Base-by-base conservation (phyloP, 2,888 invertebrate genomes). In the Dicranocentrus wangi region DNA sequence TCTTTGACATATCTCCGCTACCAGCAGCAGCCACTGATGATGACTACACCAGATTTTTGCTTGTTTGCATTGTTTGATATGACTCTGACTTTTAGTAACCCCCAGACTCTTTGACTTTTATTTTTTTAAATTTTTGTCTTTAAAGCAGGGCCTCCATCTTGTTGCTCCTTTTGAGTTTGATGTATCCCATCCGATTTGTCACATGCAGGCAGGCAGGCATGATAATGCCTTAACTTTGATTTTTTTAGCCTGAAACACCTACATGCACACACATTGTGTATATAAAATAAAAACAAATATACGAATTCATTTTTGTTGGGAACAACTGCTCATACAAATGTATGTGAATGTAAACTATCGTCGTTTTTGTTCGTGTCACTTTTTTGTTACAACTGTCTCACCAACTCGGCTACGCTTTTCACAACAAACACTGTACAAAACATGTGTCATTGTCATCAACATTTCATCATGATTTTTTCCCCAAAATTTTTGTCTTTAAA, bases 351-450 rank as follows among this genome's bases (percentile, higher is more conserved):
- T n/a, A n/a, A n/a, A n/a, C n/a, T n/a, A n/a, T 32, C 39, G 63
- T 39, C 21, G 15, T 39, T 28, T 28, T 55, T 58, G 43, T 47
- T 61, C 47, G 17, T 47, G 63, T 72, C 73, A 65, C 65, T 65
- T 73, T 65, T 73, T 73, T 65, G 63, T 65, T 65, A 21, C 73
- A 73, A 73, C 73, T 73, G 73, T 73, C 73, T 73, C 73, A 73
- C 8, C 65, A 55, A 25, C 39, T 73, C 73, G 55, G 73, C 13
- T 73, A 65, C 73, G 73, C 65, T 73, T 73, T 73, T 73, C 73
- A 73, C 73, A 73, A 73, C 73, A 73, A 65, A 53, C 72, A 28
- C 60, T 8, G 58, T n/a, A 25, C 13, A 58, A 58, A 58, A 47
- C 65, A 73, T 73, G 73, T 73, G 73, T 73, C 73, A 73, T 55